A percentile compares a stretch with the other conserved stretches of the same genome.
These are phyloP conservation scores for Peromyscus aztecus DNA, from an alignment of 2,797 vertebrate species.

Conservation along the genomic window DNA sequence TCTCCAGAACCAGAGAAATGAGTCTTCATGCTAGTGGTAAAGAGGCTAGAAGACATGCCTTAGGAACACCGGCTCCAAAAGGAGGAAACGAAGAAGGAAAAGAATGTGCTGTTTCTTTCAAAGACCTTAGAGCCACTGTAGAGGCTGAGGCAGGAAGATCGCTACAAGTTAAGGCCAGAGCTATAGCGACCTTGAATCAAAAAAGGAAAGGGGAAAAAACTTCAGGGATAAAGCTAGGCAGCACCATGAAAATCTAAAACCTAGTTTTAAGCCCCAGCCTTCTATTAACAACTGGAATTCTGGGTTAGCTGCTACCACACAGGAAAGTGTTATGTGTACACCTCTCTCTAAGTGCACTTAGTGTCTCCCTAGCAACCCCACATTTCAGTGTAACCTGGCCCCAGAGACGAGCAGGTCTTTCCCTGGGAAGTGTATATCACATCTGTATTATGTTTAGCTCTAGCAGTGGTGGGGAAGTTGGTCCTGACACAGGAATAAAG, in stretches of 20 bases:
- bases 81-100: neutral
- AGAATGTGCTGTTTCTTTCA: neutral
- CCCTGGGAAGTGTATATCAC: neutral
- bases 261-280: neutral
- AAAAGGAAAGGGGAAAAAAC: neutral
- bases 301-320: neutral
- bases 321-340: neutral
- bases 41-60: neutral
- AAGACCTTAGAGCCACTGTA: neutral
- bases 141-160: neutral
- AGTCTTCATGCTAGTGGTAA: neutral
- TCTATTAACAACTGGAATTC: neutral
- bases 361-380: slow-evolving; percentile 54
- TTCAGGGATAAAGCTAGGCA: neutral
- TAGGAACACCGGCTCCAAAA: neutral
- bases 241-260: neutral
- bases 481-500: slow-evolving; percentile 63
- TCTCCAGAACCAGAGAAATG: neutral
- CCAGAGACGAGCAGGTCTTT: slow-evolving; percentile 49
- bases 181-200: neutral
- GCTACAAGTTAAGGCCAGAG: neutral
- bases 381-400: neutral
- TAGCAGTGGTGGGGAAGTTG: neutral
- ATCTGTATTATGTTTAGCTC: neutral
- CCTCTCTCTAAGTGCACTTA: slow-evolving; percentile 21